Evolutionary conservation across 2,888 invertebrate species (phyloP).

Genomic region (Dendrolimus pini): DNA sequence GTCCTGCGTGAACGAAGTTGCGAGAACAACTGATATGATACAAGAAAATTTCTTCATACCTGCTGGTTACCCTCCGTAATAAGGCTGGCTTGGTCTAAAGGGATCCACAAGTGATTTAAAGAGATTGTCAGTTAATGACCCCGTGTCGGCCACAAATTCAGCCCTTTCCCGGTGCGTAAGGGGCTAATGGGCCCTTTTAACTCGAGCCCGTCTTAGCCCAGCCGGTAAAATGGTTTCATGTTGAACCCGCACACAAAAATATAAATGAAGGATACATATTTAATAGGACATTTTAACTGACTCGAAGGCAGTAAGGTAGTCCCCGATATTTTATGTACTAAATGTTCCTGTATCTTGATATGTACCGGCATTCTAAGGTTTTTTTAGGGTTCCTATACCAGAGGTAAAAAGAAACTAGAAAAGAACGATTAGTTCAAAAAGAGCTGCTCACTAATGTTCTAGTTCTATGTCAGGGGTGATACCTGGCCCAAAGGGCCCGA

Average conservation of each 20-base stretch:
- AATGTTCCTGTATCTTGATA: no score
- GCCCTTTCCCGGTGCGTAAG: slow-evolving; percentile 48
- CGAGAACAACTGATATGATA: slow-evolving; percentile 5
- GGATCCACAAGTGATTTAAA: slow-evolving; percentile 69
- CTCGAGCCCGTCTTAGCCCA: slow-evolving; percentile 18
- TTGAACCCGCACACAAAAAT: neutral
- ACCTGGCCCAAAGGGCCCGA: no score
- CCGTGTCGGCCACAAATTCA: slow-evolving; percentile 57
- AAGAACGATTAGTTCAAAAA: no score
- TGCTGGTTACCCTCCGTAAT: slow-evolving; percentile 52
- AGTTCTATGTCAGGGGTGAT: no score
- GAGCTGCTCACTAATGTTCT: no score
- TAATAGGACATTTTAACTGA: neutral
- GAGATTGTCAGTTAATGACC: slow-evolving; percentile 69
- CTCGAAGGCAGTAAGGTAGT: no score
- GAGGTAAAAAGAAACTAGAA: no score
- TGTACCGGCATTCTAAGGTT: no score
- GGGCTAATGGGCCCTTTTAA: slow-evolving; percentile 34
- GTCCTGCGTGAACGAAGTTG: no score
- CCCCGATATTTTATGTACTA: no score
- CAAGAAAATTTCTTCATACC: slow-evolving; percentile 61
- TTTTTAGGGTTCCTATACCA: no score
- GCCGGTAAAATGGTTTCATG: slow-evolving; percentile 7
- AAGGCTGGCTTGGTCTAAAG: slow-evolving; percentile 43
- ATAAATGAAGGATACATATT: neutral